These are phyloP conservation scores for Taeniopygia guttata DNA, from an alignment of 2,797 vertebrate species.

Conservation along the genomic window DNA sequence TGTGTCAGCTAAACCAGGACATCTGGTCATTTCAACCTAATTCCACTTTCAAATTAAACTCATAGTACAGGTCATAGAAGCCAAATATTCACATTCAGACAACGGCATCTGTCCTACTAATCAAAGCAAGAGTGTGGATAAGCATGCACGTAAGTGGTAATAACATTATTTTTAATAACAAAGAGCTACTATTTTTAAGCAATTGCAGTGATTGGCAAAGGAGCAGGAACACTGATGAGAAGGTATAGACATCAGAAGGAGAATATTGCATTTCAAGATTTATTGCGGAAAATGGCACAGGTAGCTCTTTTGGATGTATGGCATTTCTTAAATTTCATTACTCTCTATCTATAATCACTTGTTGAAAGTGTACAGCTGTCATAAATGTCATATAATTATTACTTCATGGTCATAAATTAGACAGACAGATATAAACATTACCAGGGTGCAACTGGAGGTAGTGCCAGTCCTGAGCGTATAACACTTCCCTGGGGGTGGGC, in stretches of 20 bases:
- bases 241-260: background rate
- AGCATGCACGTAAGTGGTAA: background rate
- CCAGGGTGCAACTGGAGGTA: background rate
- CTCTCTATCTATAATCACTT: background rate
- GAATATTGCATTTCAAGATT: background rate
- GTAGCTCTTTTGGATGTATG: background rate
- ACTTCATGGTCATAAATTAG: background rate
- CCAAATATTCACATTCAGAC: slow-evolving; percentile 34
- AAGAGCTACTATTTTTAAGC: background rate
- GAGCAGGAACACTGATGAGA: background rate
- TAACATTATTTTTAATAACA: background rate
- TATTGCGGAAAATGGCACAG: background rate
- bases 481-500: background rate
- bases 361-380: background rate
- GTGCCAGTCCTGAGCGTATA: accelerated
- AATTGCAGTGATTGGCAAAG: background rate
- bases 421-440: background rate
- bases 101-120: background rate
- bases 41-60: slow-evolving; percentile 47
- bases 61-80: background rate
- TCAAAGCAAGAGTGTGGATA: background rate
- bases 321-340: background rate
- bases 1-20: slow-evolving; percentile 51
- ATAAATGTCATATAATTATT: background rate
- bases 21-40: slow-evolving; percentile 55